Evolutionary conservation across 1,140 invertebrate species (phyloP).

Genomic region (Babylonia areolata): DNA sequence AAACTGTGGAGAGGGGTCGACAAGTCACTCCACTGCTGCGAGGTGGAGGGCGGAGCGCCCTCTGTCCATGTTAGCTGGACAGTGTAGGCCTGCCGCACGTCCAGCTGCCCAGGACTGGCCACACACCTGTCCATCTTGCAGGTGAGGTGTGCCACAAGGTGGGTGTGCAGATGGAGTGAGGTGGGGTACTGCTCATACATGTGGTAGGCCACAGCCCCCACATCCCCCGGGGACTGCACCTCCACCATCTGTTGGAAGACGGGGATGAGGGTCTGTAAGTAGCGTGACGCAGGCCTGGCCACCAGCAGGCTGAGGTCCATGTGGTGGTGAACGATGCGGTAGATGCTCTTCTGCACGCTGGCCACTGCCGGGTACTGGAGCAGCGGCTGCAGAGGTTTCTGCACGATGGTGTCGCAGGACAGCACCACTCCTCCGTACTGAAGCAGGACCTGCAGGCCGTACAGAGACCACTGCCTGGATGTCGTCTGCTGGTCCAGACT

Average conservation of each 20-base stretch:
- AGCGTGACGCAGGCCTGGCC: slow-evolving; percentile 17
- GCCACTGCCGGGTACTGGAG: slow-evolving; percentile 25
- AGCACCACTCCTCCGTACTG: slow-evolving; percentile 41
- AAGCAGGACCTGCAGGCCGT: slow-evolving; percentile 35
- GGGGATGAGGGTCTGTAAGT: slow-evolving; percentile 20
- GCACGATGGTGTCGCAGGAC: slow-evolving; percentile 29
- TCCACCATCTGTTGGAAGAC: slow-evolving; percentile 23
- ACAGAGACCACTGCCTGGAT: background rate
- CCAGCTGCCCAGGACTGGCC: slow-evolving; percentile 35
- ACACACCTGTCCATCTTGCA: slow-evolving; percentile 13
- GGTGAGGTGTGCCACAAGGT: slow-evolving; percentile 11
- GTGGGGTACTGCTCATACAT: slow-evolving; percentile 25
- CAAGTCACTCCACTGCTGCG: background rate
- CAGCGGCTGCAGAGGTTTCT: slow-evolving; percentile 9
- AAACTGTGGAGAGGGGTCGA: background rate
- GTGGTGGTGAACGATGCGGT: slow-evolving; percentile 30
- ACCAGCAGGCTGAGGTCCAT: slow-evolving; percentile 33
- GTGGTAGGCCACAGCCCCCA: slow-evolving; percentile 37
- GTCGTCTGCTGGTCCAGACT: background rate
- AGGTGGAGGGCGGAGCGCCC: background rate
- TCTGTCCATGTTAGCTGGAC: slow-evolving; percentile 34
- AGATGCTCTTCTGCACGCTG: slow-evolving; percentile 10
- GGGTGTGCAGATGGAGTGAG: slow-evolving; percentile 23
- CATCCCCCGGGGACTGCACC: background rate
- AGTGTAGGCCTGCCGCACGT: slow-evolving; percentile 22